phyloP scores from a whole-genome alignment of 1,140 invertebrate genomes.

The Octopus sinensis region DNA sequence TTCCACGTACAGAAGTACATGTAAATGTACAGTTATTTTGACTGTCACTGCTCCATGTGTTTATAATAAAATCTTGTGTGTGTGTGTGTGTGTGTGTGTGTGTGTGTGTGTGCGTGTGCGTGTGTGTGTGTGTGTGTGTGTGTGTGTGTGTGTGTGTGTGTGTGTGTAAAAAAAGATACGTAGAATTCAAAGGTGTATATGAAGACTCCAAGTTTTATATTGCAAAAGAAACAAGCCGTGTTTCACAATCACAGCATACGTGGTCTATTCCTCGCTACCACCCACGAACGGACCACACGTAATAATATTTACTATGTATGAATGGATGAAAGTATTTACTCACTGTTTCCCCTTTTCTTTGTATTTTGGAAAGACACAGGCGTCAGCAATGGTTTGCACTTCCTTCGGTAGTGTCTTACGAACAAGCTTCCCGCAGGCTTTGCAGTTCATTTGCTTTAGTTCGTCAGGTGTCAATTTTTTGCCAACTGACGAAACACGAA shows the following conservation, averaged over 20 bases:
- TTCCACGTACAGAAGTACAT: not conserved
- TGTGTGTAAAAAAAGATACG: too few relatives aligned
- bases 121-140: too few relatives aligned
- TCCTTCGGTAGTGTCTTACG: slow-evolving; percentile 11
- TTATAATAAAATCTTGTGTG: not conserved
- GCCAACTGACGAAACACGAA: not conserved
- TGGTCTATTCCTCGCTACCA: too few relatives aligned
- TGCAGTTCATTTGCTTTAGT: slow-evolving; percentile 12
- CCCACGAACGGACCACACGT: too few relatives aligned
- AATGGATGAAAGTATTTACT: not conserved
- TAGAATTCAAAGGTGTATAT: too few relatives aligned
- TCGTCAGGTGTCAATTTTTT: slow-evolving; percentile 6
- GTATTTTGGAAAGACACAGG: slow-evolving; percentile 17
- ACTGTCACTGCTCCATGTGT: not conserved
- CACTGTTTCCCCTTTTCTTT: slow-evolving; percentile 17
- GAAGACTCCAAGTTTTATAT: too few relatives aligned
- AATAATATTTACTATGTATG: not conserved
- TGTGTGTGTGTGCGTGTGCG: not conserved
- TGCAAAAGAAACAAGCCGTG: too few relatives aligned
- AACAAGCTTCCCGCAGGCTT: slow-evolving; percentile 17
- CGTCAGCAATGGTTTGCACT: slow-evolving; percentile 9
- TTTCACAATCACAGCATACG: too few relatives aligned
- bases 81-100: not conserved
- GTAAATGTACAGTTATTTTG: not conserved
- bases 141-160: too few relatives aligned